These are phyloP conservation scores for Apteryx owenii DNA, from an alignment of 2,113 vertebrate genomes.

Conservation along the genomic window DNA sequence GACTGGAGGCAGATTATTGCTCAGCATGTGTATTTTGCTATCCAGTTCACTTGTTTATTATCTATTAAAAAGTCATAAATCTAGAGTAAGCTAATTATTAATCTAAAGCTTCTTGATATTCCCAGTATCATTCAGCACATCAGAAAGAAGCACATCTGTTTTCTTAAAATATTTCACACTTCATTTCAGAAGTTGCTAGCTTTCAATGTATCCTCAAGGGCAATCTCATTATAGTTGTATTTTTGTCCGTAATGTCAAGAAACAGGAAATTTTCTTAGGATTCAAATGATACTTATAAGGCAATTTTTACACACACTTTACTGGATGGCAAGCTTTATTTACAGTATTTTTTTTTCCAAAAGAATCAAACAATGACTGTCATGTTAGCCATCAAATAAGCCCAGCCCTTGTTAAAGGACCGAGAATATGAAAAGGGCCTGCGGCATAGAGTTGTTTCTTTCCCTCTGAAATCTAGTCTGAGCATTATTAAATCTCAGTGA, in stretches of 20 bases:
- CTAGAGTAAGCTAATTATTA: background rate
- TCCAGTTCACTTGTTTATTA: background rate
- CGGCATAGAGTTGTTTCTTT: background rate
- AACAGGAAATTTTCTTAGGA: background rate
- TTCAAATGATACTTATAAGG: background rate
- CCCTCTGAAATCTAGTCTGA: background rate
- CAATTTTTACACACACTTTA: background rate
- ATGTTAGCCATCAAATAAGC: background rate
- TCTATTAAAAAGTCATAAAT: background rate
- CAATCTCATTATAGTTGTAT: background rate
- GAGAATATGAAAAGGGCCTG: background rate
- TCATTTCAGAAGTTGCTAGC: background rate
- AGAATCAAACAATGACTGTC: background rate
- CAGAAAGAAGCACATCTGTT: slow-evolving; percentile 11
- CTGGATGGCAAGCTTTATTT: background rate
- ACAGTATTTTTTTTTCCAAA: background rate
- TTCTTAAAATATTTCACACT: slow-evolving; percentile 16
- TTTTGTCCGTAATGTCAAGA: slow-evolving; percentile 2
- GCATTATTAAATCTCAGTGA: background rate
- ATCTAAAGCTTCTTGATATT: background rate
- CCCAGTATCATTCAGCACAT: background rate
- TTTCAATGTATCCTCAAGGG: background rate
- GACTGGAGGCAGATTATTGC: background rate
- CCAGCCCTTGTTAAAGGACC: background rate
- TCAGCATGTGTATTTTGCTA: background rate